phyloP scores from a whole-genome alignment of 1,140 invertebrate genomes.

The Drosophila lowei region DNA sequence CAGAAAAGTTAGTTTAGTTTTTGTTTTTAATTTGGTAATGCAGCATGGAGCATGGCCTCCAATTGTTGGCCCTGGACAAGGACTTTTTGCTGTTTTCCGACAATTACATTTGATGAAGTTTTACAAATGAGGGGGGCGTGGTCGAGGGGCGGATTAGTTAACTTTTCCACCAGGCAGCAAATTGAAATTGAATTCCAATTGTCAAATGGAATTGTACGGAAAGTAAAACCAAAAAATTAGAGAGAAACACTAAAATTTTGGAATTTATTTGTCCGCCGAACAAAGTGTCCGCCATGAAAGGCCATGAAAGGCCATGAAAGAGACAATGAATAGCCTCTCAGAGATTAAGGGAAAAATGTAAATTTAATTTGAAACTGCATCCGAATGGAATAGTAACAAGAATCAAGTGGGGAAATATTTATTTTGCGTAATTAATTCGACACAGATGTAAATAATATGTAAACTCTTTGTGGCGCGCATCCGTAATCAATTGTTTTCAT shows the following conservation, averaged over 20 bases:
- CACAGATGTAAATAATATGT: too few relatives aligned
- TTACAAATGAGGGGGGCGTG: constrained; percentile 54
- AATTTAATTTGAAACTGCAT: constrained; percentile 1
- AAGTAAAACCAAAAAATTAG: neutral
- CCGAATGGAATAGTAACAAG: neutral
- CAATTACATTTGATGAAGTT: constrained; percentile 58
- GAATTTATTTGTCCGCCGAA: constrained; percentile 12
- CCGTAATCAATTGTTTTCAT: too few relatives aligned
- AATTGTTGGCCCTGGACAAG: constrained; percentile 72
- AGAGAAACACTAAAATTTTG: constrained; percentile 9
- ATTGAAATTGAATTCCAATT: constrained; percentile 60
- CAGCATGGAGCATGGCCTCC: constrained; percentile 58
- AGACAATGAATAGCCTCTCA: constrained; percentile 25
- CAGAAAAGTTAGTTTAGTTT: constrained; percentile 68
- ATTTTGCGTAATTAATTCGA: constrained; percentile 22
- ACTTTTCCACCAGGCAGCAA: constrained; percentile 45
- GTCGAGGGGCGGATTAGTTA: constrained; percentile 44
- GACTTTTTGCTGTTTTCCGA: constrained; percentile 55
- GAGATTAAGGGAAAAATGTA: constrained; percentile 8
- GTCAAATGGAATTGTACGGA: constrained; percentile 51
- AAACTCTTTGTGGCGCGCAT: too few relatives aligned
- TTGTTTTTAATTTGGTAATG: constrained; percentile 79
- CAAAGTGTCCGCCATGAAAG: neutral
- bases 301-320: neutral
- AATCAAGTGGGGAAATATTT: constrained; percentile 3